phyloP scores from a whole-genome alignment of 2,113 vertebrate genomes.

The Phyllostomus discolor region DNA sequence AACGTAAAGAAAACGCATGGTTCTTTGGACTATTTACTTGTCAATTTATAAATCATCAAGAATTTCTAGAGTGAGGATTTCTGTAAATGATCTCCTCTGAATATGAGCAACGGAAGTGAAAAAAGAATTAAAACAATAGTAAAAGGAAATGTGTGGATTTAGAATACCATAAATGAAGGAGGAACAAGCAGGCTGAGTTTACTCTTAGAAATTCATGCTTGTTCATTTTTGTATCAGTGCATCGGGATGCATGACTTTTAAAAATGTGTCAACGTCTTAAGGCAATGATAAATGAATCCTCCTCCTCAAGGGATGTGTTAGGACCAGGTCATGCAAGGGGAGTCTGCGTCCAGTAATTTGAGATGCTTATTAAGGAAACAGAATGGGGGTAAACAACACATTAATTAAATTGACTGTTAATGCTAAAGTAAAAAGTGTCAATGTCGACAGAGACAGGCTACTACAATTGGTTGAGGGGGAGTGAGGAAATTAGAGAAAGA shows the following conservation, averaged over 20 bases:
- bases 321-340: background rate
- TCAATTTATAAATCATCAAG: background rate
- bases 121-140: background rate
- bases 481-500: background rate
- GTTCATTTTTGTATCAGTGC: background rate
- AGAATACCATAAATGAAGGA: background rate
- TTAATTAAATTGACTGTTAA: background rate
- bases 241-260: background rate
- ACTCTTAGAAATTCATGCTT: background rate
- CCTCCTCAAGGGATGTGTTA: background rate
- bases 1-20: background rate
- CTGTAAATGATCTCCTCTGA: background rate
- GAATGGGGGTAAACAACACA: background rate
- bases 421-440: background rate
- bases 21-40: background rate
- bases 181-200: background rate
- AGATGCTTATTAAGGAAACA: constrained; percentile 13
- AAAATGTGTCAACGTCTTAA: background rate
- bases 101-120: background rate
- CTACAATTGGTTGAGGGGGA: background rate
- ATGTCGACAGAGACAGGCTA: background rate
- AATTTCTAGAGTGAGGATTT: background rate
- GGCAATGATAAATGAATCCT: background rate
- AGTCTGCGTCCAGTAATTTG: background rate
- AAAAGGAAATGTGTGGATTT: background rate